phyloP scores from a whole-genome alignment of 2,888 invertebrate species.

The Plagodis dolabraria region DNA sequence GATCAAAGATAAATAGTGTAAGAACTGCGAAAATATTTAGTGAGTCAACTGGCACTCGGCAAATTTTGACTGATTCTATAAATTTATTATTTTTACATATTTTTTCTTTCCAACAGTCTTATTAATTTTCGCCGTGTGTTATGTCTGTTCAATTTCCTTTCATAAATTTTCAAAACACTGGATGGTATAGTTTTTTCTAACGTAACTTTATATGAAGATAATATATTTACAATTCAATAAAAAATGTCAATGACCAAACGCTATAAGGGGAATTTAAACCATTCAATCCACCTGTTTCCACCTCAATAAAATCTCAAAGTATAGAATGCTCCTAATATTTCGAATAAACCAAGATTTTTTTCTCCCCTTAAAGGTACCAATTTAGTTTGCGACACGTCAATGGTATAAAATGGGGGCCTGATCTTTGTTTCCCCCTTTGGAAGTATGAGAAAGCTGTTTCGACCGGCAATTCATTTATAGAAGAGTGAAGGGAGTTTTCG shows the following conservation, averaged over 20 bases:
- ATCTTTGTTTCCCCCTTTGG: slow-evolving; percentile 65
- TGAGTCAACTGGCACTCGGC: too few relatives aligned
- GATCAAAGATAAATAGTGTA: too few relatives aligned
- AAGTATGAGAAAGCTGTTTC: slow-evolving; percentile 59
- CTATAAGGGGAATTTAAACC: slow-evolving; percentile 7
- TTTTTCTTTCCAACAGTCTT: too few relatives aligned
- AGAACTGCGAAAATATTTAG: too few relatives aligned
- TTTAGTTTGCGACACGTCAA: slow-evolving; percentile 76
- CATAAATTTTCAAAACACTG: too few relatives aligned
- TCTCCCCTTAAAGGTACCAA: slow-evolving; percentile 67
- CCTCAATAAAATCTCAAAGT: slow-evolving; percentile 34
- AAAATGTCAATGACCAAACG: neutral
- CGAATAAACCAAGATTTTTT: slow-evolving; percentile 69
- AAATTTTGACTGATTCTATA: too few relatives aligned
- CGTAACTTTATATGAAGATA: neutral
- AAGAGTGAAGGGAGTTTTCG: slow-evolving; percentile 15
- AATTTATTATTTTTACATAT: too few relatives aligned
- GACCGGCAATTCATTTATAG: slow-evolving; percentile 44
- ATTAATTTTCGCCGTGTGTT: too few relatives aligned
- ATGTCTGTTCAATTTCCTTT: too few relatives aligned
- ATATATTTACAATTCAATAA: neutral
- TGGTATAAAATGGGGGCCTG: slow-evolving; percentile 62
- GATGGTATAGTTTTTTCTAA: too few relatives aligned
- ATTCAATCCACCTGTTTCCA: slow-evolving; percentile 35
- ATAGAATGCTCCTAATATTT: slow-evolving; percentile 54